Base-by-base conservation (phyloP, 1,140 invertebrate genomes). In the Drosophila bipectinata region DNA sequence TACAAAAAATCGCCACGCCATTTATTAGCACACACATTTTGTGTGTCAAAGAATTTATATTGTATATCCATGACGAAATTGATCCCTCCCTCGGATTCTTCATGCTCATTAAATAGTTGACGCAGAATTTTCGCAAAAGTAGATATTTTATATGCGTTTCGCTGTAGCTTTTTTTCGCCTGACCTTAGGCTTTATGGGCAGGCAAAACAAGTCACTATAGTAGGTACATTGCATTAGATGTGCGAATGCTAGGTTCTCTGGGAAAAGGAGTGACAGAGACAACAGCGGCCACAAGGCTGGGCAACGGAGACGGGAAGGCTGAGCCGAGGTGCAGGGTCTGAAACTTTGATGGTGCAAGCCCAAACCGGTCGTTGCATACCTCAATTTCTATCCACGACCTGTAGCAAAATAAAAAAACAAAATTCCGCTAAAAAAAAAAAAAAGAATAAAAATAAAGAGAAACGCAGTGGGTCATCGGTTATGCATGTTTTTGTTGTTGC, bases 301-400 rank as follows among this genome's bases (percentile, higher is more conserved):
- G 48, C 21, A 15, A 8, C 39, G 15, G 45, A 32, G 59, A 34
- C 21, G 7, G 32, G 4, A 28, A 6, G 26, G 5, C 26, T 7
- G 26, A 28, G 48, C 48, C 60, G 49, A 49, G 48, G 32, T 53
- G 61, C 61, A 41, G 61, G 54, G 60, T 51, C 51, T 45, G 67
- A 69, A 48, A 69, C 68, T 79, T 62, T 73, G 77, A 85, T 69
- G 81, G 81, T 84, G 77, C 82, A 85, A 85, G 66, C 81, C 82
- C 81, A 85, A 85, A 85, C 81, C 81, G 81, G 81, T 85, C 81
- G 82, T 37, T 71, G 82, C 81, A 87, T 85, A 85, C 81, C 82
- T 87, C 81, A 87, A 85, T 85, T 85, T 85, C 83, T 87, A 85
- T 78, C 81, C 81, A 85, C 81, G 81, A 85, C 81, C 81, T 85